Percentiles rank a stretch among this genome's conserved stretches.
Conservation (phyloP, 2,888 invertebrate genomes). For the Ornithoptera alexandrae region DNA sequence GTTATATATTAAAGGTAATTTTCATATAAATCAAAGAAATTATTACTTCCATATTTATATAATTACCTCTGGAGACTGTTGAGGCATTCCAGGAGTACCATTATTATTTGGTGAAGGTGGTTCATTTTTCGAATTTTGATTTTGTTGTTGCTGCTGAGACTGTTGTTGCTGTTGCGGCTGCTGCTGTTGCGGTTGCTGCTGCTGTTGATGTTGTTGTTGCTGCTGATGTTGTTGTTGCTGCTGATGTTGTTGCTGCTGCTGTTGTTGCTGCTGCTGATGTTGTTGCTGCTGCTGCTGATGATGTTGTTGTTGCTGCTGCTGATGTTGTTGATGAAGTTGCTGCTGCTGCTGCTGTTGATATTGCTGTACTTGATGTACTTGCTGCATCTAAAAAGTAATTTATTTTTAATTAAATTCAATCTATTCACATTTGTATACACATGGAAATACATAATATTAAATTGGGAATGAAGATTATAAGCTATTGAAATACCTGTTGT, state of each 20-base stretch:
- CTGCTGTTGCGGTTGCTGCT: constrained; percentile 59
- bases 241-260: constrained; percentile 54
- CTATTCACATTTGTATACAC: not conserved
- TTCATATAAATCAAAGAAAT: not conserved
- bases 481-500: constrained; percentile 58
- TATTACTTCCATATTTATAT: constrained; percentile 4
- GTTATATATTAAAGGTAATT: not conserved
- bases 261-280: constrained; percentile 54
- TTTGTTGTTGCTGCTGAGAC: constrained; percentile 49
- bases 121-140: constrained; percentile 64
- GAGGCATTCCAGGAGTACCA: constrained; percentile 65
- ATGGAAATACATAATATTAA: too few relatives aligned
- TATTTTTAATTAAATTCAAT: not conserved
- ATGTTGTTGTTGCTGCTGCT: constrained; percentile 61
- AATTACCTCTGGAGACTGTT: constrained; percentile 68
- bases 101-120: constrained; percentile 72
- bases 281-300: constrained; percentile 57
- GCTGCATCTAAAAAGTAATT: constrained; percentile 50
- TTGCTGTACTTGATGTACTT: constrained; percentile 62
- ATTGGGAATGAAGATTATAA: too few relatives aligned
- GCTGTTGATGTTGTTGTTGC: constrained; percentile 55
- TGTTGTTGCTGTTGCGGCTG: constrained; percentile 38
- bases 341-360: constrained; percentile 63
- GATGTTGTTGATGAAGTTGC: constrained; percentile 60
- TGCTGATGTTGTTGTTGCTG: constrained; percentile 51